phyloP scores from a whole-genome alignment of 2,797 vertebrate species.

The Heterohyrax brucei region DNA sequence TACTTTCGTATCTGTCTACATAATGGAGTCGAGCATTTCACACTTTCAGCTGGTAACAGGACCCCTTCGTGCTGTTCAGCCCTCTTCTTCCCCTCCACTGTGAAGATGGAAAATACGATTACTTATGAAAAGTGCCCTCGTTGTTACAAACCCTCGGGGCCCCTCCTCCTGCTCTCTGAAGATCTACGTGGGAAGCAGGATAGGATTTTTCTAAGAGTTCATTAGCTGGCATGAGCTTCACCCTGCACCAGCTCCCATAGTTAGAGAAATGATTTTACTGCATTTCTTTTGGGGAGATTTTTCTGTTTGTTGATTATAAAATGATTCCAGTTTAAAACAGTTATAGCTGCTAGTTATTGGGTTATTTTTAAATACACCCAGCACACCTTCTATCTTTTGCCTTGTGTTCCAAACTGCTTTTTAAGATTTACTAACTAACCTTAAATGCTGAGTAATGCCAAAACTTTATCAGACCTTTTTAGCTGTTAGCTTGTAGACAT shows the following conservation, averaged over 20 bases:
- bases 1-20: slow-evolving; percentile 92
- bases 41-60: slow-evolving; percentile 88
- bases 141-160: neutral
- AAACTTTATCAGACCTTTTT: slow-evolving; percentile 22
- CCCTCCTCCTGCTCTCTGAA: neutral
- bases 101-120: slow-evolving; percentile 61
- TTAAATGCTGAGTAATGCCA: slow-evolving; percentile 2
- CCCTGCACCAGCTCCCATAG: neutral
- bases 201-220: slow-evolving; percentile 20
- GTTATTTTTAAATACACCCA: neutral
- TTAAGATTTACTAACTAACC: slow-evolving; percentile 25
- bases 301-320: slow-evolving; percentile 74
- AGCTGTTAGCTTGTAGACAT: neutral
- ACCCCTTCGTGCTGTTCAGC: neutral
- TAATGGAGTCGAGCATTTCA: slow-evolving; percentile 89
- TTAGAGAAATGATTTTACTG: slow-evolving; percentile 73
- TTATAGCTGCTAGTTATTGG: slow-evolving; percentile 18
- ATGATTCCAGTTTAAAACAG: slow-evolving; percentile 73
- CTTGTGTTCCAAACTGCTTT: slow-evolving; percentile 37
- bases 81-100: neutral
- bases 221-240: neutral
- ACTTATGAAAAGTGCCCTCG: slow-evolving; percentile 36
- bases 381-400: neutral
- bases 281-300: slow-evolving; percentile 59
- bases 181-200: neutral